Base-by-base conservation (phyloP, 2,113 vertebrate species). In the Bubo scandiacus region DNA sequence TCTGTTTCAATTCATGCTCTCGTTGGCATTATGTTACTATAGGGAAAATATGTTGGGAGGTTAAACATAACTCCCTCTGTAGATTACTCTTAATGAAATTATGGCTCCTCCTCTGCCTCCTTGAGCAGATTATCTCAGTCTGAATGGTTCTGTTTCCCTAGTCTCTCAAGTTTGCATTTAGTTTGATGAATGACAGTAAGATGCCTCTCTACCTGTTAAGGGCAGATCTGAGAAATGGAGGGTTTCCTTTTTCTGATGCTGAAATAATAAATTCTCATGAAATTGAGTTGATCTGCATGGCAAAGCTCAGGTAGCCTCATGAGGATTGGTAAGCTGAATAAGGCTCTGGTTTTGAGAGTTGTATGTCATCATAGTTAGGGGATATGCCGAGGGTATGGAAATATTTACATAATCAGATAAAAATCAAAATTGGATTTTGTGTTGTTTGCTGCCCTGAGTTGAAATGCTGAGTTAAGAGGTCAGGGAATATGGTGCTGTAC, bases 401-500 rank as follows among this genome's bases (percentile, higher is more conserved):
- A 15, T 14, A 43, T 8, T 66, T 47, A 23, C 4, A 1, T 34
- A 26, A 36, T 15, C 7, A 36, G 17, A 34, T 40, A 3, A 52
- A 87, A 87, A 57, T 63, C 40, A 27, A 6, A 52, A 16, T 4
- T 85, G 47, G 43, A 10, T 9, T 40, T 52, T 16, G 22, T 81
- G 19, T 51, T 26, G 8, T n/a, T 70, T 81, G 58, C 55, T 87
- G 75, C 75, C 43, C 71, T 42, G 45, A 54, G 87, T 22, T 78
- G 70, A 71, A 78, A 70, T 66, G 86, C 62, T 85, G 86, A 86
- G 45, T 36, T 29, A 58, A 70, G 51, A 51, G 75, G 78, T 62
- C 92, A 94, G 97, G 91, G 93, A 17, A 43, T 74, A 16, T 15
- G 22, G 68, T 72, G 22, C 91, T 92, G 36, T 94, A 95, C 94